Base-by-base conservation (phyloP, 2,113 vertebrate genomes). In the Anarrhichthys ocellatus region DNA sequence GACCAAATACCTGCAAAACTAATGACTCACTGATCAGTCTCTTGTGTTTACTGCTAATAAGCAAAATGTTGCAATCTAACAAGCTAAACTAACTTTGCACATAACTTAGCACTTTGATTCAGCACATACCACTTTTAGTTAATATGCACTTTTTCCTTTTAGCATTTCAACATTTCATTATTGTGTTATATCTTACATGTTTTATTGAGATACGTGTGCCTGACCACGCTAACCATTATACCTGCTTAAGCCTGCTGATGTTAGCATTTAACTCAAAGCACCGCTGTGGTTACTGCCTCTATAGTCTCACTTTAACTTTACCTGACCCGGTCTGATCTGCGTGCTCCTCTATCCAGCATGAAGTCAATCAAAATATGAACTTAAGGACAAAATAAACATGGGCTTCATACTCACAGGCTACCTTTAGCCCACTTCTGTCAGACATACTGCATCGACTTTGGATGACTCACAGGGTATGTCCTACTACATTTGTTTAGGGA, bases 391-490 rank as follows among this genome's bases (percentile, higher is more conserved):
- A 29, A 38, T 9, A 24, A 80, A 40, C 17, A 62, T 20, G n/a
- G 15, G 4, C 5, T 32, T 48, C 8, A 48, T 18, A 14, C 70
- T 70, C 65, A 65, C 56, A 5, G 13, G 15, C 48, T 20, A 81
- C 66, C 29, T 76, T 77, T 36, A 64, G 20, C 9, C 20, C 20
- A 67, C 78, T 80, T 84, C 80, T 83, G 68, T 77, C 61, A 62
- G 73, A 18, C 59, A 52, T 32, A 10, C 90, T 64, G 73, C 64
- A 46, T 29, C 9, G 32, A 44, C 59, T 80, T 36, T 15, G 10
- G 63, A 83, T 88, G 90, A 88, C 70, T 90, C 79, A 87, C 29
- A 1, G n/a, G 0, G 13, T 29, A n/a, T 48, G 61, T 82, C 76
- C 67, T 67, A 80, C 72, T 63, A 27, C 62, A 42, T 72, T 74